Base-by-base conservation (phyloP, 2,797 vertebrate species). In the Sebastes matsubarae region DNA sequence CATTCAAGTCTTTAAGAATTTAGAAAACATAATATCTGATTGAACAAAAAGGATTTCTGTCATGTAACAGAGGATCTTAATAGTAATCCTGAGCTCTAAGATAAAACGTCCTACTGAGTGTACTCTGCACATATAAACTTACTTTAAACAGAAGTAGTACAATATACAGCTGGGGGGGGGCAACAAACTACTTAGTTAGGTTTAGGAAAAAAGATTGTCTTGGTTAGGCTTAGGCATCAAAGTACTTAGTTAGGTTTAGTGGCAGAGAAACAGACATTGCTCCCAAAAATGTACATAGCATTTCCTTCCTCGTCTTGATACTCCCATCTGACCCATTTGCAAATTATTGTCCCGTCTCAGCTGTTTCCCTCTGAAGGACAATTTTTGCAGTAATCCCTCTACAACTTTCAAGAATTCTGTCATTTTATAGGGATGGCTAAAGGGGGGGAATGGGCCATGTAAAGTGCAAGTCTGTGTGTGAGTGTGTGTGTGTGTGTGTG, bases 301-400 rank as follows among this genome's bases (percentile, higher is more conserved):
- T 84, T 90, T 86, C 87, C 87, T 88, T 81, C 82, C 81, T 72
- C 61, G 52, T 76, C 69, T 87, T 83, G 82, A 85, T 59, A 77
- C 68, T 92, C 87, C 83, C 88, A 83, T 78, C 72, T 68, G 42
- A 79, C 79, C 75, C 36, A 61, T 83, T 79, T 88, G 29, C 67
- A 85, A 87, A 85, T 87, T 83, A 90, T 85, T 91, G 83, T 92
- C 80, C 74, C 25, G 70, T 87, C 82, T 83, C 61, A 73, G 83
- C 79, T 83, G 72, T 83, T 86, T 87, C 65, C 76, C 61, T 73
- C 68, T 68, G 75, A 80, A 87, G 42, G 54, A 79, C 70, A 70
- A 54, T 68, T 89, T 88, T 68, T 66, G 8, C 58, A 64, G 10
- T 52, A 80, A 87, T 72, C 71, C 66, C 67, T 60, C 24, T 46